phyloP scores from a whole-genome alignment of 2,113 vertebrate genomes.

The Vanacampus margaritifer region DNA sequence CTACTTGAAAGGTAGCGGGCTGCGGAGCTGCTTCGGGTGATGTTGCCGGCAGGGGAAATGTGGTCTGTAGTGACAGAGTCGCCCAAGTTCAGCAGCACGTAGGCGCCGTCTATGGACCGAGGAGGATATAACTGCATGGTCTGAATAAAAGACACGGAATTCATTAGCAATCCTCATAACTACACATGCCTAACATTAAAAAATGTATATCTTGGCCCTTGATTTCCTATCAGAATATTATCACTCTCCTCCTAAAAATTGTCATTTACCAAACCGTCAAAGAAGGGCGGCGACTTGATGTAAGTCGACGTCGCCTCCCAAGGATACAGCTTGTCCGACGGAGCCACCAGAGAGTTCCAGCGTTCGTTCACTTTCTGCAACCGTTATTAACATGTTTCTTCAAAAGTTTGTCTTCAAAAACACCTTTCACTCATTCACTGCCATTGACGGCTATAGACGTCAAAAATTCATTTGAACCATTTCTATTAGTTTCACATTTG shows the following conservation, averaged over 20 bases:
- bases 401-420: fast-evolving
- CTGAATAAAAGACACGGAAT: conserved; percentile 60
- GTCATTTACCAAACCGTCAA: conserved; percentile 83
- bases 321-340: conserved; percentile 85
- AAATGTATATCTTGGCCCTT: too few species aligned
- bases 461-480: too few species aligned
- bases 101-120: conserved; percentile 79
- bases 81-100: conserved; percentile 88
- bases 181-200: too few species aligned
- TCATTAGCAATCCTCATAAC: neutral
- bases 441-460: too few species aligned
- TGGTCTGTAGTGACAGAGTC: conserved; percentile 98
- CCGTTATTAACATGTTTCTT: fast-evolving
- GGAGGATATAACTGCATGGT: conserved; percentile 77
- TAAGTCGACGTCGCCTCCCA: conserved; percentile 94
- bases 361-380: conserved; percentile 87
- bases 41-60: conserved; percentile 97
- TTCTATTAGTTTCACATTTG: too few species aligned
- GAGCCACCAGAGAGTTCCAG: conserved; percentile 86
- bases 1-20: conserved; percentile 85
- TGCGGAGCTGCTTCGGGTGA: conserved; percentile 89
- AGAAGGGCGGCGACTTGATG: conserved; percentile 97
- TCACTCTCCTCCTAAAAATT: neutral
- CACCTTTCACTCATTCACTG: too few species aligned
- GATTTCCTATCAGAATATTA: too few species aligned